These are phyloP conservation scores for Vesta saturnalis DNA, from an alignment of 2,888 invertebrate genomes.

Conservation along the genomic window DNA sequence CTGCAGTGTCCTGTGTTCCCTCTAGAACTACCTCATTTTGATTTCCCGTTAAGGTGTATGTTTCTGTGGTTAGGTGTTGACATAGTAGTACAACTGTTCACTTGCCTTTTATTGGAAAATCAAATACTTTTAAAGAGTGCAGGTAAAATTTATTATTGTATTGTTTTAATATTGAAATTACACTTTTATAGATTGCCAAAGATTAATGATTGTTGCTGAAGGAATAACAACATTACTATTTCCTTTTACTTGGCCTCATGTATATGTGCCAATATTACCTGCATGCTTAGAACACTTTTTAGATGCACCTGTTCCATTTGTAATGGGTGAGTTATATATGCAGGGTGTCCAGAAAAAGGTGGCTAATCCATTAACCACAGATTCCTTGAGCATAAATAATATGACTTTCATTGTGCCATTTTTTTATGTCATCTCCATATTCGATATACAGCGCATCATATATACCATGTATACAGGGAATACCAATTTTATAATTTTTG, in stretches of 20 bases:
- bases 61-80: constrained; percentile 92
- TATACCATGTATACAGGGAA: no score
- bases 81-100: constrained; percentile 91
- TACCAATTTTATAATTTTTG: no score
- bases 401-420: no score
- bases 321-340: constrained; percentile 82
- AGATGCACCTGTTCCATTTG: constrained; percentile 98
- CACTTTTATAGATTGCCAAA: constrained; percentile 84
- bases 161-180: constrained; percentile 11
- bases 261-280: constrained; percentile 98
- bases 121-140: constrained; percentile 94
- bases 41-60: constrained; percentile 89
- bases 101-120: constrained; percentile 95
- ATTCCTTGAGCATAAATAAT: no score
- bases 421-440: no score
- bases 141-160: constrained; percentile 70
- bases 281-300: constrained; percentile 94
- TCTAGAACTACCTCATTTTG: constrained; percentile 92
- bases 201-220: constrained; percentile 96
- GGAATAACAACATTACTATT: constrained; percentile 89
- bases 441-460: no score
- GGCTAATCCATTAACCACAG: no score
- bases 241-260: constrained; percentile 98
- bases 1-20: constrained; percentile 80
- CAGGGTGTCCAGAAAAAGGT: no score